Percentiles rank a stretch among this genome's conserved stretches.
phyloP scores from a whole-genome alignment of 2,888 invertebrate species.

The Tenthredo amoena region DNA sequence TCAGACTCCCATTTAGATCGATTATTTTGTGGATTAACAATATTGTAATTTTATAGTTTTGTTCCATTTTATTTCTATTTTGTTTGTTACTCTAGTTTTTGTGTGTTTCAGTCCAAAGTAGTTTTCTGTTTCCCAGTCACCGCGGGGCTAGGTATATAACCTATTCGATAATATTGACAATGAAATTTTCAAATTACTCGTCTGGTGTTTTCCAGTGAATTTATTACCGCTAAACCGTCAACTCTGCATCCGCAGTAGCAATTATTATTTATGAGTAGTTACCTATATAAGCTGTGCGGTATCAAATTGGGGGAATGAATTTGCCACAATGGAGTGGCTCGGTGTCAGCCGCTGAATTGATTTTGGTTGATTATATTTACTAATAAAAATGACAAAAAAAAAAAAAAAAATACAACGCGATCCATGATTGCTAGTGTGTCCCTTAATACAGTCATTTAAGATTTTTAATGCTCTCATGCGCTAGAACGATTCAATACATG shows the following conservation, averaged over 20 bases:
- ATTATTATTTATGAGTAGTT: conserved; percentile 40
- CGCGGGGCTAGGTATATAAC: not conserved
- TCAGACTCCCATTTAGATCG: not conserved
- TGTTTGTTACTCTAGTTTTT: not conserved
- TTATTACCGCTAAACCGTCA: not conserved
- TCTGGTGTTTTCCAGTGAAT: not conserved
- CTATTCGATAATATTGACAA: not conserved
- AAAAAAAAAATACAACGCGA: not conserved
- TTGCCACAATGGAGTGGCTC: not conserved
- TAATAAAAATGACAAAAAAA: not conserved
- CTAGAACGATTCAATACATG: too few species aligned
- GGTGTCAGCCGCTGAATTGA: not conserved
- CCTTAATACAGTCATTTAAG: too few species aligned
- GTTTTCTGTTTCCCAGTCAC: not conserved
- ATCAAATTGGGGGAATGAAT: not conserved
- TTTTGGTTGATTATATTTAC: not conserved
- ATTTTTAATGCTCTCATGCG: too few species aligned
- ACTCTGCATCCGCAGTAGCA: not conserved
- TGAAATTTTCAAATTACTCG: conserved; percentile 17
- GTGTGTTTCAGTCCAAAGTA: not conserved
- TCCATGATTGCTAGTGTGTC: not conserved
- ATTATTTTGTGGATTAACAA: not conserved
- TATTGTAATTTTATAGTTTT: not conserved
- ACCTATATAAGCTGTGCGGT: not conserved
- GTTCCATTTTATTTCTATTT: too few species aligned